Percentiles rank a stretch among this genome's conserved stretches.
These are phyloP conservation scores for Paramisgurnus dabryanus DNA, from an alignment of 2,113 vertebrate species.

Conservation along the genomic window DNA sequence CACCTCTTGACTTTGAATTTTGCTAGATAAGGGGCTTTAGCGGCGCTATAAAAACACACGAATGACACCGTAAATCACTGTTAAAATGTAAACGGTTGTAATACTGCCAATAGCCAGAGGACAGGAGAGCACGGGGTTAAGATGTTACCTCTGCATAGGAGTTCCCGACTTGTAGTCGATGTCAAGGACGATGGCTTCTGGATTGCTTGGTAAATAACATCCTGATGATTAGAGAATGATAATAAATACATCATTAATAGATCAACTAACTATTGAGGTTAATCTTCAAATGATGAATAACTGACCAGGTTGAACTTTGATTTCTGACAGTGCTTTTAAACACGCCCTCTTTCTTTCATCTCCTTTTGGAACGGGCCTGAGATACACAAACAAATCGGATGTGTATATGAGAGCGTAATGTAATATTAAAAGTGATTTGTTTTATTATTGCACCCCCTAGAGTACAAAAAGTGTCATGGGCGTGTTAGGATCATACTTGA, in stretches of 20 bases:
- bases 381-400: constrained; percentile 35
- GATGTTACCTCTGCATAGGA: constrained; percentile 92
- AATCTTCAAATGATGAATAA: background rate
- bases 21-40: constrained; percentile 95
- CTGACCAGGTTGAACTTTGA: constrained; percentile 95
- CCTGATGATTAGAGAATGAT: constrained; percentile 68
- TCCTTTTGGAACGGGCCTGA: constrained; percentile 93
- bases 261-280: background rate
- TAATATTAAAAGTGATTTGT: too few species aligned
- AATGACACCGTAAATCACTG: constrained; percentile 2
- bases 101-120: background rate
- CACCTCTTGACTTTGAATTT: constrained; percentile 98
- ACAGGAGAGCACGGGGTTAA: background rate
- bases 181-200: constrained; percentile 96
- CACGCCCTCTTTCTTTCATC: constrained; percentile 95
- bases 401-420: too few species aligned
- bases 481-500: constrained; percentile 77
- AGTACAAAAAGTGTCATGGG: too few species aligned
- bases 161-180: constrained; percentile 98
- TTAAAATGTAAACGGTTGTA: background rate
- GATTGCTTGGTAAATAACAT: constrained; percentile 97
- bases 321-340: constrained; percentile 89
- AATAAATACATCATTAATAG: too few species aligned
- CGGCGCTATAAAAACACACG: constrained; percentile 76
- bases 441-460: too few species aligned